Conservation (phyloP, 2,797 vertebrate species). For the Myioborus miniatus region DNA sequence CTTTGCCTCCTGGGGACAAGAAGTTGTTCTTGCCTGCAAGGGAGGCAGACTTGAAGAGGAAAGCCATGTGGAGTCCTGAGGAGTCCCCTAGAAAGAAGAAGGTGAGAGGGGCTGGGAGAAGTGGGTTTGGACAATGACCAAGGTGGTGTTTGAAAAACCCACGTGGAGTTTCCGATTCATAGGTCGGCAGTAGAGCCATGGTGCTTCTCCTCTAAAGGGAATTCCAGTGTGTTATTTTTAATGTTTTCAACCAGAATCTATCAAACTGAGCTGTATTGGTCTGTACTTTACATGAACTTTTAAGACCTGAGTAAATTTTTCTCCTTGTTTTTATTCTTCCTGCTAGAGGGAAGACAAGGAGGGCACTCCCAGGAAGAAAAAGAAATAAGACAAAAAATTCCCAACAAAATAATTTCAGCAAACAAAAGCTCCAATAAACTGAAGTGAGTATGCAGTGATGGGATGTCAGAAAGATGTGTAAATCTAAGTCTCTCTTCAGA, state of each 20-base stretch:
- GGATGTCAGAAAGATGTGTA: not conserved
- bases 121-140: not conserved
- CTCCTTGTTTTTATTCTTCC: not conserved
- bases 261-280: not conserved
- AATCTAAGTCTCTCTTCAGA: not conserved
- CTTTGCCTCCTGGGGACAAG: not conserved
- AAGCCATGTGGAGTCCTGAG: not conserved
- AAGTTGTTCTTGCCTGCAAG: not conserved
- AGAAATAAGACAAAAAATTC: conserved; percentile 73
- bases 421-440: conserved; percentile 68
- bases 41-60: not conserved
- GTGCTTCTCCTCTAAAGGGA: not conserved
- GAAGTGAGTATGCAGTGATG: conserved; percentile 79
- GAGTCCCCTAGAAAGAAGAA: not conserved
- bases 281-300: not conserved
- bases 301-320: not conserved
- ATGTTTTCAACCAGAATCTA: not conserved
- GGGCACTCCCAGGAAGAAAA: conserved; percentile 82
- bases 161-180: not conserved
- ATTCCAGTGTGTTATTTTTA: not conserved
- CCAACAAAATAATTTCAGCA: conserved; percentile 25
- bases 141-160: not conserved
- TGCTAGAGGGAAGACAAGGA: conserved; percentile 76
- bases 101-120: not conserved
- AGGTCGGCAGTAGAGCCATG: not conserved